These are phyloP conservation scores for Drosophila leonis DNA, from an alignment of 2,888 invertebrate genomes.

Conservation along the genomic window DNA sequence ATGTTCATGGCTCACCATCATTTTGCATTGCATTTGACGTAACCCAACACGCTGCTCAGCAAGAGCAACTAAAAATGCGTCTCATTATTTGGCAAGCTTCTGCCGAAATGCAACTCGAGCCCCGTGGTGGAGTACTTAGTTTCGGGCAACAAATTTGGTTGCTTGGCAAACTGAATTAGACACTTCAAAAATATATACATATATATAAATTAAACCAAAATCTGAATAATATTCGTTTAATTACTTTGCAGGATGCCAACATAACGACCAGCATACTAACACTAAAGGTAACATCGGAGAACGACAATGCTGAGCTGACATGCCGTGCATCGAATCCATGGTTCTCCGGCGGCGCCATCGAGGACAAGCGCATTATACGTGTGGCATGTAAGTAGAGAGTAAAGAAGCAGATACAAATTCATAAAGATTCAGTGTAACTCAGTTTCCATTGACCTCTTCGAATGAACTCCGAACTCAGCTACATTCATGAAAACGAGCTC, in stretches of 20 bases:
- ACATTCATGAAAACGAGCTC: slow-evolving; percentile 51
- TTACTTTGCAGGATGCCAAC: slow-evolving; percentile 84
- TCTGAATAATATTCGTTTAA: neutral
- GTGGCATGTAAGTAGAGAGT: slow-evolving; percentile 91
- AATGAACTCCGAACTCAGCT: slow-evolving; percentile 37
- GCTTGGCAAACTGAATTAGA: neutral
- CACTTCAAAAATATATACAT: neutral
- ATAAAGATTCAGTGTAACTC: neutral
- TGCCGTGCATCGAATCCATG: slow-evolving; percentile 95
- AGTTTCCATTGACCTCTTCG: neutral
- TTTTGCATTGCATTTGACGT: slow-evolving; percentile 19
- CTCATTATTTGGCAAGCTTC: slow-evolving; percentile 58
- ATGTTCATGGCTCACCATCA: slow-evolving; percentile 1
- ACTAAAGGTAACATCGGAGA: slow-evolving; percentile 91
- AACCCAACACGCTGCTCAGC: slow-evolving; percentile 41
- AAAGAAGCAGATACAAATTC: neutral
- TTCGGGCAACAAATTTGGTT: neutral
- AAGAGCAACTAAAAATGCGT: slow-evolving; percentile 27
- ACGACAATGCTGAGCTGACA: slow-evolving; percentile 92
- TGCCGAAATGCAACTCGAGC: slow-evolving; percentile 13
- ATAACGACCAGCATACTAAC: slow-evolving; percentile 91
- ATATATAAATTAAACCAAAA: neutral
- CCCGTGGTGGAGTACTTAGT: neutral
- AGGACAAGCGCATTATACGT: slow-evolving; percentile 91
- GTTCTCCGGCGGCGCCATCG: slow-evolving; percentile 92